phyloP scores from a whole-genome alignment of 2,113 vertebrate genomes.

The Crotalus tigris region DNA sequence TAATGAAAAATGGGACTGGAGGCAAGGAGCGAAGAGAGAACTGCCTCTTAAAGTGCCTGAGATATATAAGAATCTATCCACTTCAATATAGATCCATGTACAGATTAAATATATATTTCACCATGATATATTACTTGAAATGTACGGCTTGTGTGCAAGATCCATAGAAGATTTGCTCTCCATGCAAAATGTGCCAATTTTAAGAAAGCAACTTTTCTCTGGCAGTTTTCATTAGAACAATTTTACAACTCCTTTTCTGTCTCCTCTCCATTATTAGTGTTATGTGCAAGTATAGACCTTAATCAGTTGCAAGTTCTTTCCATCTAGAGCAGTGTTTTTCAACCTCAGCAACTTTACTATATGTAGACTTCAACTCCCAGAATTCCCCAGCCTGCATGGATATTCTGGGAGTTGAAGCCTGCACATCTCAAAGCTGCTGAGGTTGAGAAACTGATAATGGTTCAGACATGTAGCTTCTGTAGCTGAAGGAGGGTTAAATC shows the following conservation, averaged over 20 bases:
- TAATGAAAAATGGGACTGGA: neutral
- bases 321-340: neutral
- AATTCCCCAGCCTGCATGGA: neutral
- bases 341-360: neutral
- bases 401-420: neutral
- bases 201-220: neutral
- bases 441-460: neutral
- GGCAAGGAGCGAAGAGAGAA: neutral
- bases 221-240: neutral
- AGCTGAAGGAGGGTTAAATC: neutral
- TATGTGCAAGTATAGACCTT: neutral
- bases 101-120: neutral
- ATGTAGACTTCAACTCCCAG: neutral
- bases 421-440: neutral
- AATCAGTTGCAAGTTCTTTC: neutral
- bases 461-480: neutral
- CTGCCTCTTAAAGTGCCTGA: neutral
- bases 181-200: neutral
- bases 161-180: neutral
- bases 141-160: neutral
- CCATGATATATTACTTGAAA: too few species aligned
- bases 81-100: neutral
- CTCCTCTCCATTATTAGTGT: neutral
- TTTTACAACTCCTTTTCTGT: neutral
- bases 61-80: neutral